Percentiles rank a stretch among this genome's conserved stretches.
These are phyloP conservation scores for Pelobates cultripes DNA, from an alignment of 2,797 vertebrate genomes.

Conservation along the genomic window DNA sequence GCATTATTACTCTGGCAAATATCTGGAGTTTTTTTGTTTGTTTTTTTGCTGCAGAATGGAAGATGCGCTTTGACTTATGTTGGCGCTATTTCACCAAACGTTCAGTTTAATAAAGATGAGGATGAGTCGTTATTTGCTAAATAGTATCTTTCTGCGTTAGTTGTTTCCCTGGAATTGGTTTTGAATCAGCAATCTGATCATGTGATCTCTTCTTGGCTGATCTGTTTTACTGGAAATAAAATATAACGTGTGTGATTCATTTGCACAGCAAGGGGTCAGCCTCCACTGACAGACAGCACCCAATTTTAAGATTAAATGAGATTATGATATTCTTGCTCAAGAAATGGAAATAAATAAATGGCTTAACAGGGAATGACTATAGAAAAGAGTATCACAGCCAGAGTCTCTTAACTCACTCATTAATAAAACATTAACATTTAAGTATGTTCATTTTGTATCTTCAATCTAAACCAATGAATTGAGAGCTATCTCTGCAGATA, in stretches of 20 bases:
- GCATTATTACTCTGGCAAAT: no score
- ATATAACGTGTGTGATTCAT: neutral
- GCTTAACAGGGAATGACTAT: neutral
- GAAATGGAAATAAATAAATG: neutral
- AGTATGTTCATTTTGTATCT: neutral
- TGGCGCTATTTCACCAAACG: no score
- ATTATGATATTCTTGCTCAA: neutral
- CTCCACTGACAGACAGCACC: slow-evolving; percentile 10
- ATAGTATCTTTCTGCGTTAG: no score
- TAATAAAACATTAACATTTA: neutral
- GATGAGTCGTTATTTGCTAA: no score
- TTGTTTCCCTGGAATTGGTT: neutral
- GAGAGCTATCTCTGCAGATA: neutral
- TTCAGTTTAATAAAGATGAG: no score
- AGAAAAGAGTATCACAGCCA: neutral
- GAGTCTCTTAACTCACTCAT: neutral
- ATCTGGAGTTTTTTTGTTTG: no score
- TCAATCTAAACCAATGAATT: neutral
- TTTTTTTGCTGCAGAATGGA: no score
- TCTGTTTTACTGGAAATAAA: neutral
- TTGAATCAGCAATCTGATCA: neutral
- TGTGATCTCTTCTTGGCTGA: neutral
- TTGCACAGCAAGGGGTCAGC: neutral
- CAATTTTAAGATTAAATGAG: slow-evolving; percentile 16
- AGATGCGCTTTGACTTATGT: no score